These are phyloP conservation scores for Poeciliopsis turrubarensis DNA, from an alignment of 2,113 vertebrate genomes.

Conservation along the genomic window DNA sequence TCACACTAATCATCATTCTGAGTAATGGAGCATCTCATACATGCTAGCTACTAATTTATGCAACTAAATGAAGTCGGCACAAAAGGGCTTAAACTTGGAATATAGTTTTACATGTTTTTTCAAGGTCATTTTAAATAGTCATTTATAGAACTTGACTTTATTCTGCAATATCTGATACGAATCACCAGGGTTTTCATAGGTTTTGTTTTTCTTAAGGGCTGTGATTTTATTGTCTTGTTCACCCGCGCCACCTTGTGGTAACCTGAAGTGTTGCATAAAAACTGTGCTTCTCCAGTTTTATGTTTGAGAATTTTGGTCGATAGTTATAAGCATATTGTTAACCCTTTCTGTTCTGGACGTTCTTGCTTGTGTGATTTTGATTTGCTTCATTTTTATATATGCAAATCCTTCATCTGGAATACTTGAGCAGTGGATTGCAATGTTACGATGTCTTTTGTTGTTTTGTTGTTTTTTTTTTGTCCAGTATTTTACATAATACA, in stretches of 20 bases:
- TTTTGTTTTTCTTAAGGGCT: constrained; percentile 8
- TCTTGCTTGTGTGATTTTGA: constrained; percentile 77
- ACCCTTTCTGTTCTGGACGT: constrained; percentile 27
- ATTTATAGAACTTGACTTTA: not conserved
- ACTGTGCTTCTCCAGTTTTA: constrained; percentile 25
- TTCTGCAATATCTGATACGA: not conserved
- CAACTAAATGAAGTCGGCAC: constrained; percentile 12
- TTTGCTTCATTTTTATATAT: constrained; percentile 64
- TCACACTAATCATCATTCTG: not conserved
- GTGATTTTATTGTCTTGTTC: constrained; percentile 23
- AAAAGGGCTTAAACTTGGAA: not conserved
- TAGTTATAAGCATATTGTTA: constrained; percentile 56
- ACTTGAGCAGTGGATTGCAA: constrained; percentile 57
- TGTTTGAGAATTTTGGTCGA: constrained; percentile 46
- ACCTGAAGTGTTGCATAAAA: constrained; percentile 60
- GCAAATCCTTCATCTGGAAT: constrained; percentile 60
- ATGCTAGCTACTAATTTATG: not conserved
- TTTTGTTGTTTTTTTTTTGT: not conserved
- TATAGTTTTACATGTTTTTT: not conserved
- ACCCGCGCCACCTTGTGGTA: constrained; percentile 68
- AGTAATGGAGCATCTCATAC: not conserved
- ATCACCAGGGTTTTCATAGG: not conserved
- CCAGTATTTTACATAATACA: constrained; percentile 25
- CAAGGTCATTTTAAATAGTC: not conserved
- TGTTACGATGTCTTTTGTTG: not conserved